Base-by-base conservation (phyloP, 2,888 invertebrate species). In the Sinohyriopsis cumingii region DNA sequence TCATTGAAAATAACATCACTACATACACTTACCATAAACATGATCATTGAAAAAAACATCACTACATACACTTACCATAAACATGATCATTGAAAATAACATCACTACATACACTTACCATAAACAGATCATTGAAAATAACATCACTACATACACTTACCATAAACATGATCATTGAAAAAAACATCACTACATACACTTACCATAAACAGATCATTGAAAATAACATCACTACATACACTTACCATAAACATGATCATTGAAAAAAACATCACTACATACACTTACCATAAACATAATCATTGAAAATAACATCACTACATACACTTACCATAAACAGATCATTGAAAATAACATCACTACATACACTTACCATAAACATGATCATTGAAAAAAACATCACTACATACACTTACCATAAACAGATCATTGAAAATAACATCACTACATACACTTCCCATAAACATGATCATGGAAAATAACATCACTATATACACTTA, bases 131-230 rank as follows among this genome's bases (percentile, higher is more conserved):
- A 62, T 81, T 83, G n/a, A n/a, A n/a, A n/a, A n/a, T n/a, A n/a
- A n/a, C n/a, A 25, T 3, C 25, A 25, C 2, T 25, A 3, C 28
- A 28, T 28, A 28, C 28, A 28, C 28, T 28, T 28, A 28, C 28
- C 28, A 28, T 5, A 28, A 28, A 60, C 22, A 19, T 33, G 22
- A 57, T 33, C 28, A 9, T 64, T 64, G 7, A 28, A 65, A 5
- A 25, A n/a, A 22, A 65, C 7, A 64, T 56, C 18, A 25, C 25
- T 56, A 24, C 24, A 57, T n/a, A 60, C 15, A 55, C 73, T 59
- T 70, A 83, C 83, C 78, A 64, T 82, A 82, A 2, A 78, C 75
- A 24, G 60, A 63, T 78, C 73, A 62, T 81, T 83, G n/a, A n/a
- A n/a, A n/a, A n/a, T n/a, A n/a, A n/a, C n/a, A 25, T 3, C 25